A percentile compares a stretch with the other conserved stretches of the same genome.
These are phyloP conservation scores for Volucella inanis DNA, from an alignment of 2,888 invertebrate species.

Conservation along the genomic window DNA sequence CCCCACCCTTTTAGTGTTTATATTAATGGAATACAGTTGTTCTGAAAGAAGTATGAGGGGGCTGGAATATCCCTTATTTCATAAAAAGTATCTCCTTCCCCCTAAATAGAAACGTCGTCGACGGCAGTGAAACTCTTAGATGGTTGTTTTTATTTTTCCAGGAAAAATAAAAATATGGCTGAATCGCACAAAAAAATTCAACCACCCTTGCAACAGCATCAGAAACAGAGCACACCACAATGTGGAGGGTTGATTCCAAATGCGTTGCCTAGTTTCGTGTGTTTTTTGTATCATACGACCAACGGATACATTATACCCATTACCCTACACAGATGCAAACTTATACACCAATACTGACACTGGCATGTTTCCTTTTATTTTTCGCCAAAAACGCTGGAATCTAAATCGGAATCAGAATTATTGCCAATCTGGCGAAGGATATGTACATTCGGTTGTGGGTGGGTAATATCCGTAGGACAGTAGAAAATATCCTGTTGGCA, in stretches of 20 bases:
- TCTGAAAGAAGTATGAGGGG: neutral
- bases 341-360: neutral
- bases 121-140: too few species aligned
- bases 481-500: neutral
- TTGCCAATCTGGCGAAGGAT: conserved; percentile 58
- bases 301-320: conserved; percentile 2
- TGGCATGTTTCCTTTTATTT: conserved; percentile 21
- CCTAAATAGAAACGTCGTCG: neutral
- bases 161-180: conserved; percentile 72
- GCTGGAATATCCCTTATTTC: conserved; percentile 66
- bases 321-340: neutral
- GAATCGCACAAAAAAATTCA: conserved; percentile 68
- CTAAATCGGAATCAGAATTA: conserved; percentile 70
- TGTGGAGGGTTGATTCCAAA: conserved; percentile 45
- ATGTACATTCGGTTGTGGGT: neutral
- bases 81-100: conserved; percentile 66
- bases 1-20: conserved; percentile 25
- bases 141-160: conserved; percentile 1
- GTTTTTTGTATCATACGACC: neutral
- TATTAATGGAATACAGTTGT: conserved; percentile 52
- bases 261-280: conserved; percentile 53
- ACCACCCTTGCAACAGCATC: conserved; percentile 12
- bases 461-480: too few species aligned
- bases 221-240: neutral
- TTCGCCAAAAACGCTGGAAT: conserved; percentile 56